Base-by-base conservation (phyloP, 2,113 vertebrate species). In the Nannobrachium achirus region DNA sequence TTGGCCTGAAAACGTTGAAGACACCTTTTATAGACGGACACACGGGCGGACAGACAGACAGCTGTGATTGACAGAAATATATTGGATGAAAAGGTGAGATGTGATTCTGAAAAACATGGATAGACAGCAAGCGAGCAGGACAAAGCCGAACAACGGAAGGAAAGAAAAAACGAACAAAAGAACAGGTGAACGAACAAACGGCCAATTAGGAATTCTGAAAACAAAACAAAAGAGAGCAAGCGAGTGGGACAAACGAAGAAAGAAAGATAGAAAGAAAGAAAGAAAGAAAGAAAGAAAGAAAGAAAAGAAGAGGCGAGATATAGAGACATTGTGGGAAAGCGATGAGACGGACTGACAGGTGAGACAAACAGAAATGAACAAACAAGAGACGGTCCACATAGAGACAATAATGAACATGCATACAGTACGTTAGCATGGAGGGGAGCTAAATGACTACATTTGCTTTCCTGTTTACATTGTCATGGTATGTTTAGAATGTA, bases 291-390 rank as follows among this genome's bases (percentile, higher is more conserved):
- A 7, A 42, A 10, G 10, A 9, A 11, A 25, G 52, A 16, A 15
- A 10, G 7, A 58, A 13, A 25, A 64, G 40, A 56, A 41, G 62
- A 50, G n/a, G n/a, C n/a, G n/a, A 20, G 16, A 41, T 33, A 56
- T 19, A 53, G 52, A 55, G n/a, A 62, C 60, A 50, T 18, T 50
- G 51, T 33, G 15, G 57, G 62, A 58, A 38, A 72, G 64, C 46
- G 19, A 20, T 53, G 10, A 19, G 16, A 20, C 7, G 66, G 20
- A 7, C 0, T 39, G 48, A 80, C 56, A 72, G 53, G 48, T 15
- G 48, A 10, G 14, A 33, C 25, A 33, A 33, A 5, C 25, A 33
- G 25, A 33, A 3, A 33, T 33, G 25, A 33, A 66, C 45, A 51
- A 58, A 58, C 19, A 25, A 6, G 56, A 58, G 56, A 68, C 13